Evolutionary conservation across 2,797 vertebrate species (phyloP).

Genomic region (Centropyge bicolor): DNA sequence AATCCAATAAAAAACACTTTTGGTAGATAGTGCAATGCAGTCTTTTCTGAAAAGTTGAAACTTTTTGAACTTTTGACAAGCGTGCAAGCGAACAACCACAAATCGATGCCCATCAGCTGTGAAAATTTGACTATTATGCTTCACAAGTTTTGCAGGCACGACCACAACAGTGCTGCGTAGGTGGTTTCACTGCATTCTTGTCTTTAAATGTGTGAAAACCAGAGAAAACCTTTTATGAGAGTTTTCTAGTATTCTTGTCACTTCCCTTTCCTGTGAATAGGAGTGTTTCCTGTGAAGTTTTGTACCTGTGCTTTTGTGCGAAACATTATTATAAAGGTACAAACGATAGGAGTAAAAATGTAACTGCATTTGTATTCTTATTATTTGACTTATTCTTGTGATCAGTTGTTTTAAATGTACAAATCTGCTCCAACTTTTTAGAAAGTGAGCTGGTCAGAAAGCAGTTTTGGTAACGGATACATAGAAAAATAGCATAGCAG

Average conservation of each 20-base stretch:
- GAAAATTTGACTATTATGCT: not conserved
- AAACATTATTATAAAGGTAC: not conserved
- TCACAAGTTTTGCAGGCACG: not conserved
- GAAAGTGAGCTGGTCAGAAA: not conserved
- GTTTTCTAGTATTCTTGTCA: not conserved
- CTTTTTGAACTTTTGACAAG: not conserved
- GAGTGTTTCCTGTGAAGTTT: constrained; percentile 22
- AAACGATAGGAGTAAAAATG: not conserved
- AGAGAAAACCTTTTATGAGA: constrained; percentile 1
- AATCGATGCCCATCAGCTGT: constrained; percentile 8
- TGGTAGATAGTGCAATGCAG: no score
- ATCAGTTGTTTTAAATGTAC: not conserved
- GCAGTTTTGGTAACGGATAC: not conserved
- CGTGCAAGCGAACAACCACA: not conserved
- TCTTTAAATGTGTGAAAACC: constrained; percentile 40
- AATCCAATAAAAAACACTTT: not conserved
- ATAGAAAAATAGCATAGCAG: no score
- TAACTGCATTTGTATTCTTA: not conserved
- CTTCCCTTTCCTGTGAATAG: constrained; percentile 25
- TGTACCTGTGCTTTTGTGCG: not conserved
- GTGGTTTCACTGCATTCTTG: constrained; percentile 11
- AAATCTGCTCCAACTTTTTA: not conserved
- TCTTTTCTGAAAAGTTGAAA: not conserved
- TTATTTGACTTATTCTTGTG: no score
- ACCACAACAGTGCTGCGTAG: constrained; percentile 22